A percentile compares a stretch with the other conserved stretches of the same genome.
phyloP scores from a whole-genome alignment of 1,140 invertebrate species.

The Laodelphax striatellus region DNA sequence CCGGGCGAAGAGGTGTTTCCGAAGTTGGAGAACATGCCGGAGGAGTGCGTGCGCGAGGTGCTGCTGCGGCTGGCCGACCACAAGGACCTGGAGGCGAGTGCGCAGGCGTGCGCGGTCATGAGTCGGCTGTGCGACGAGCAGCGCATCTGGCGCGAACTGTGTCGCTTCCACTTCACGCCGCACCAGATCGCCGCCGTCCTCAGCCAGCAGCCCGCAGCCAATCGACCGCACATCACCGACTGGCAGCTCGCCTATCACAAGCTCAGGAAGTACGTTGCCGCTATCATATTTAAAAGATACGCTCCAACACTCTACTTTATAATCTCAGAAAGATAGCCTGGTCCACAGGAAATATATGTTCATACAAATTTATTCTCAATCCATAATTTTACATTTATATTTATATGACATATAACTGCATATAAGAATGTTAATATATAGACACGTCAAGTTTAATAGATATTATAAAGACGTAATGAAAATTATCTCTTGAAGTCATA shows the following conservation, averaged over 20 bases:
- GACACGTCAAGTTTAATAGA: no score
- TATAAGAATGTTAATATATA: no score
- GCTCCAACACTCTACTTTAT: no score
- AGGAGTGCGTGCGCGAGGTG: conserved; percentile 87
- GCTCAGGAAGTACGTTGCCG: conserved; percentile 47
- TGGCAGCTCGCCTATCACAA: conserved; percentile 64
- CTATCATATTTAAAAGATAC: background rate
- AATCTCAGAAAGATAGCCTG: no score
- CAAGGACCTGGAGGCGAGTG: conserved; percentile 68
- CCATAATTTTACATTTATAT: no score
- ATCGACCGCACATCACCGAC: conserved; percentile 41
- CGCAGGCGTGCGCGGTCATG: conserved; percentile 57
- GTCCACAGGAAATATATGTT: no score
- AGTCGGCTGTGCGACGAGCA: conserved; percentile 74
- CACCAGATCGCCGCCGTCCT: conserved; percentile 67
- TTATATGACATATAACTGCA: no score
- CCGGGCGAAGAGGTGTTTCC: conserved; percentile 70
- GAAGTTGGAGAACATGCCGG: conserved; percentile 80
- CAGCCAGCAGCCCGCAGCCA: conserved; percentile 26
- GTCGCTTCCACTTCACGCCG: conserved; percentile 81
- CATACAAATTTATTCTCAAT: no score
- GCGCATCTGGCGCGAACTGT: conserved; percentile 83
- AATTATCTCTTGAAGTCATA: no score
- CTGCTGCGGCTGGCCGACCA: conserved; percentile 83
- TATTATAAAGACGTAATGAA: no score